Evolutionary conservation across 1,140 invertebrate genomes (phyloP), one percentile per base, ranked within the genome.

Genomic region (Limonius californicus): DNA sequence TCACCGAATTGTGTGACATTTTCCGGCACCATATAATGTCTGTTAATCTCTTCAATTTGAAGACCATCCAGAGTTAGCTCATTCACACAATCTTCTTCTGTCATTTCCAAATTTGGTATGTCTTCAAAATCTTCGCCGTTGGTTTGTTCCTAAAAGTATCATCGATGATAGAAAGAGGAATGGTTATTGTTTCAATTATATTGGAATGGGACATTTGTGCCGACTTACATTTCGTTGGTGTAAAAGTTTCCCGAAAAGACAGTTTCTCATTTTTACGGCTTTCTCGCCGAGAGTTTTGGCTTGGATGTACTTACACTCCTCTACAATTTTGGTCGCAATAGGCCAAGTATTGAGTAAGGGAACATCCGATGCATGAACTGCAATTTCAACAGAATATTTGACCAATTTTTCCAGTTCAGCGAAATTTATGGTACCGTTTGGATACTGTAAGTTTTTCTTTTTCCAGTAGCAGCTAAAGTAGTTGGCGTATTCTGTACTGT

Each of bases 221-320:
- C 23, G 2, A 45, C 45, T 50, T 50, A 50, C 45, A 21, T 50
- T 21, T 18, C 45, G 3, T 12, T 50, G 45, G 15, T 16, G 14
- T 6, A 50, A 3, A 19, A 50, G 45, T 21, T 50, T 50, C 19
- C 45, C 45, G 19, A 19, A 50, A 7, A 50, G 18, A 12, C 45
- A 50, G 15, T 50, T 50, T 50, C 45, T 50, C 45, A 50, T 50
- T 50, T 19, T 16, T 8, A 16, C 16, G 2, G 45, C 45, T 50
- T 50, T 50, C 19, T 50, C 45, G 2, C 45, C 45, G 19, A 19
- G 45, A 7, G 4, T 50, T 2, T 21, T 50, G 2, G 15, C 45
- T 2, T 50, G 7, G 9, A 12, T 50, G 16, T 19, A 15, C 6
- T 50, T 50, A 14, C 45, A 50, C 4, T 50, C 45, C 2, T 50